Conservation (phyloP, 2,113 vertebrate genomes). For the Hystrix cristata region DNA sequence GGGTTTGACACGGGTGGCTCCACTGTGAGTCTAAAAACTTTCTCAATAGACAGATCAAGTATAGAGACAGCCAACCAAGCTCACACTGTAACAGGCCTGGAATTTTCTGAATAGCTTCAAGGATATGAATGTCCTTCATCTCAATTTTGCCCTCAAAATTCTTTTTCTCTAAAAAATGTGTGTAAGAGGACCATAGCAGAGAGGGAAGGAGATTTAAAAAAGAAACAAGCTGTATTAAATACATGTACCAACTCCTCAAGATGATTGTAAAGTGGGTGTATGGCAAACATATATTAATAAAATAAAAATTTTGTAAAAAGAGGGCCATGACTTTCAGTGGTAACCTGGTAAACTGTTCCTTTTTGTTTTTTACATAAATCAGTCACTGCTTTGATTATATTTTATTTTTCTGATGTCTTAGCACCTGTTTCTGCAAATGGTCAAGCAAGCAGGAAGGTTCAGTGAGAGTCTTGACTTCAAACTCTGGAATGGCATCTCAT, state of each 20-base stretch:
- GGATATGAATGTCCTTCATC: not conserved
- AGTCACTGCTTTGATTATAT: not conserved
- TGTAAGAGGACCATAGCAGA: not conserved
- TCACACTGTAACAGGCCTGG: not conserved
- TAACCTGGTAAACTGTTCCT: not conserved
- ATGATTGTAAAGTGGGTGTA: not conserved
- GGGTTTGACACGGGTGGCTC: not conserved
- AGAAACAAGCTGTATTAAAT: not conserved
- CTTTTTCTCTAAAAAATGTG: slow-evolving; percentile 1
- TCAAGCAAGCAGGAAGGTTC: not conserved
- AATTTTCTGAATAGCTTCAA: not conserved
- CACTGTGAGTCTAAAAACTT: not conserved
- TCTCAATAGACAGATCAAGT: not conserved
- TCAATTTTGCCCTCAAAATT: not conserved
- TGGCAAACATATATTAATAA: not conserved
- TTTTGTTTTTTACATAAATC: not conserved
- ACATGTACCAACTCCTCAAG: not conserved
- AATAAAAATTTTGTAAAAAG: not conserved
- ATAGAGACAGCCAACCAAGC: not conserved
- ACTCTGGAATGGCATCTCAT: not conserved
- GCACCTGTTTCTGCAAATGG: not conserved
- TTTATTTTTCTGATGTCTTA: not conserved
- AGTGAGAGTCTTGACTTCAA: not conserved
- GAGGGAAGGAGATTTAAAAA: not conserved
- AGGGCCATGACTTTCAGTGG: not conserved